Conservation (phyloP, 2,888 invertebrate genomes). For the Megalurothrips usitatus region DNA sequence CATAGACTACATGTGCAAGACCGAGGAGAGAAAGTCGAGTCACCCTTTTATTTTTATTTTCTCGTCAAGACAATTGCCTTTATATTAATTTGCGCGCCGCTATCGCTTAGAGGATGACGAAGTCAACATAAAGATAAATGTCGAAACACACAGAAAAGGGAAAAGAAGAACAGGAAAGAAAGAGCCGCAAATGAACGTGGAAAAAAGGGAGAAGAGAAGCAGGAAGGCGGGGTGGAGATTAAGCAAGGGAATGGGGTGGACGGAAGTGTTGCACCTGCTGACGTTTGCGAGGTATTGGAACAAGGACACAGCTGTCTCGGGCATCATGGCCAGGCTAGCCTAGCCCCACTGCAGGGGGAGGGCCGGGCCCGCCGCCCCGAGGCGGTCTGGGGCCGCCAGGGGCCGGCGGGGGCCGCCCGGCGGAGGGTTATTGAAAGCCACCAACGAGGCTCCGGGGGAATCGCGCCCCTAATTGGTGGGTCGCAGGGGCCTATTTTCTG, state of each 20-base stretch:
- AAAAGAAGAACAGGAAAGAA: background rate
- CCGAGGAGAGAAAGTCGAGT: too few species aligned
- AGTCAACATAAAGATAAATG: too few species aligned
- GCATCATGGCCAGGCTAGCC: background rate
- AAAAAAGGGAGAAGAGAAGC: background rate
- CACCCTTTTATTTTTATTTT: too few species aligned
- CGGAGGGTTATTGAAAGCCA: slow-evolving; percentile 17
- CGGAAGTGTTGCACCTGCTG: slow-evolving; percentile 2
- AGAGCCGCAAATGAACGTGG: background rate
- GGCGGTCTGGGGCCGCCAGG: background rate
- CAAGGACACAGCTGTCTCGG: background rate
- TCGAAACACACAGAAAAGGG: background rate
- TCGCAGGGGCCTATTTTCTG: slow-evolving; percentile 8
- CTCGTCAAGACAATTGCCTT: too few species aligned
- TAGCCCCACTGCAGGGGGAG: too few species aligned
- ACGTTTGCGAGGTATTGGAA: background rate
- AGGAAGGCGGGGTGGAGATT: too few species aligned
- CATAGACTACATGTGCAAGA: too few species aligned
- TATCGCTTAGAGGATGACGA: too few species aligned
- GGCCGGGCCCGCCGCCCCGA: too few species aligned
- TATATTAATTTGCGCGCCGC: too few species aligned
- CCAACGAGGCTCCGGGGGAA: slow-evolving; percentile 9
- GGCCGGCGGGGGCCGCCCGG: background rate
- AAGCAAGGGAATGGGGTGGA: background rate
- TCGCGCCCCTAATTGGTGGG: slow-evolving; percentile 18